phyloP scores from a whole-genome alignment of 2,113 vertebrate genomes.

The Dromas ardeola region DNA sequence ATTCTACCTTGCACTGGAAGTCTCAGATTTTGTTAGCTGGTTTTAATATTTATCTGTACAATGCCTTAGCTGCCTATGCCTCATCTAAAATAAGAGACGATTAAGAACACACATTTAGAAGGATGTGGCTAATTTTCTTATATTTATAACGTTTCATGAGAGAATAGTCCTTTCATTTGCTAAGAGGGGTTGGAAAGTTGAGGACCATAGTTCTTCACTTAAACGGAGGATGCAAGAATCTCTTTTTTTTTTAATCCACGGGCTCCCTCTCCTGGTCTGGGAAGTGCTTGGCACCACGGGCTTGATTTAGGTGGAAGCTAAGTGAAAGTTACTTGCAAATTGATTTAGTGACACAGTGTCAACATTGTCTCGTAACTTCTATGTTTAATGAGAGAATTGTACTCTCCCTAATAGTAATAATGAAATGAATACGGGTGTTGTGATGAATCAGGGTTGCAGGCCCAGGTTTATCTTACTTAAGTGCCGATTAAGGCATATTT shows the following conservation, averaged over 20 bases:
- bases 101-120: neutral
- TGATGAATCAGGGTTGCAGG: neutral
- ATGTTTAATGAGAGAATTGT: neutral
- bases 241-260: constrained; percentile 3
- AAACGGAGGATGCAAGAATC: neutral
- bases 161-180: neutral
- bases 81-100: neutral
- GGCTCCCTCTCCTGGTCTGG: constrained; percentile 60
- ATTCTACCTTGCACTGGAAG: neutral
- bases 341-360: neutral
- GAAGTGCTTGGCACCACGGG: neutral
- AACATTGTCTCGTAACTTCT: neutral
- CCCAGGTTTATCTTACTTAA: neutral
- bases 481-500: neutral
- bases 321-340: neutral
- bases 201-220: neutral
- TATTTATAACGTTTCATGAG: neutral
- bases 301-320: neutral
- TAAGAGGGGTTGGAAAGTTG: neutral
- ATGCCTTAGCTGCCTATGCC: neutral
- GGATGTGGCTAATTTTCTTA: neutral
- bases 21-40: neutral
- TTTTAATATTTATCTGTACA: neutral
- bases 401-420: neutral
- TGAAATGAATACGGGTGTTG: neutral